Conservation (phyloP, 2,113 vertebrate species). For the Anolis sagrei region DNA sequence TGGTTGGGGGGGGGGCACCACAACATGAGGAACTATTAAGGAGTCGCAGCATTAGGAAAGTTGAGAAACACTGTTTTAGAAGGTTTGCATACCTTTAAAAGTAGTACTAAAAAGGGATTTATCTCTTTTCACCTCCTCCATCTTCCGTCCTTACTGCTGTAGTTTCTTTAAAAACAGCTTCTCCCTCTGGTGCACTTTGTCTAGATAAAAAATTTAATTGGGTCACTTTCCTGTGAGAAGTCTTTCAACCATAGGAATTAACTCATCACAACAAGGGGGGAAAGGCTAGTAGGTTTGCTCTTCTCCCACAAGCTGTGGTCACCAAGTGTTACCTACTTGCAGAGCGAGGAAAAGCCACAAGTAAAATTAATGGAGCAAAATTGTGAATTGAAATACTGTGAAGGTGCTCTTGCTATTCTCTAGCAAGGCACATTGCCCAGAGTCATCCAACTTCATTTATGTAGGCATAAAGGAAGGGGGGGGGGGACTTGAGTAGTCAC, state of each 20-base stretch:
- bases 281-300: background rate
- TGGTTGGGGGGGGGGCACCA: too few species aligned
- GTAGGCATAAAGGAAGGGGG: background rate
- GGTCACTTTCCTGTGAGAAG: constrained; percentile 49
- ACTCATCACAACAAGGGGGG: constrained; percentile 41
- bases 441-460: background rate
- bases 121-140: background rate
- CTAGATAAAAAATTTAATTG: background rate
- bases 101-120: rapidly evolving
- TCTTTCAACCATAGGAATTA: constrained; percentile 33
- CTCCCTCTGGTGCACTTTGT: background rate
- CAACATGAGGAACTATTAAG: too few species aligned
- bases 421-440: constrained; percentile 29
- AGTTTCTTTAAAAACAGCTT: constrained; percentile 1
- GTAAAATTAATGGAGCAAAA: constrained; percentile 42
- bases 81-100: background rate
- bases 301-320: constrained; percentile 10
- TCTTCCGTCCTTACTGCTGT: background rate
- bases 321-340: constrained; percentile 26
- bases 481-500: too few species aligned
- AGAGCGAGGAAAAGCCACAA: constrained; percentile 53
- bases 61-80: too few species aligned
- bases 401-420: constrained; percentile 41
- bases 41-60: too few species aligned
- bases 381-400: constrained; percentile 14